Evolutionary conservation across 2,888 invertebrate species (phyloP).

Genomic region (Cataglyphis cursor): DNA sequence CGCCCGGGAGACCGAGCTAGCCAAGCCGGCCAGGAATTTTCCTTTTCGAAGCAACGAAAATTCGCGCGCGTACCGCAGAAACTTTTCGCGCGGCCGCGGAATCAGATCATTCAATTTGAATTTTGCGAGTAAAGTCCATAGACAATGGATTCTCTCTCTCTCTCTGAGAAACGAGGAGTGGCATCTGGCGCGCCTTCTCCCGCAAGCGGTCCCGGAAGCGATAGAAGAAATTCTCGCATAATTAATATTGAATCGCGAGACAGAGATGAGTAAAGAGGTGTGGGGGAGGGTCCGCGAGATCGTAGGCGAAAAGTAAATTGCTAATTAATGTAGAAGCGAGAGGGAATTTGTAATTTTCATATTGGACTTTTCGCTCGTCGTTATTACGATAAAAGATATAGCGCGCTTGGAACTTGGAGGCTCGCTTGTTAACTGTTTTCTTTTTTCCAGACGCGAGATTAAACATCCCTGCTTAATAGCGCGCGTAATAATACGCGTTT

Average conservation of each 20-base stretch:
- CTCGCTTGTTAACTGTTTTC: slow-evolving; percentile 29
- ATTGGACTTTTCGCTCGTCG: slow-evolving; percentile 40
- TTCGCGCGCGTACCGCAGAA: slow-evolving; percentile 29
- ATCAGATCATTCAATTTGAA: slow-evolving; percentile 47
- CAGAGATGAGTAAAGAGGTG: neutral
- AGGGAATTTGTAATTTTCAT: slow-evolving; percentile 45
- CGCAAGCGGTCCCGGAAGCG: neutral
- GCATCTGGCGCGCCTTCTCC: neutral
- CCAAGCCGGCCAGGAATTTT: slow-evolving; percentile 18
- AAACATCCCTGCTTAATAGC: slow-evolving; percentile 44
- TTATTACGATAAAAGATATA: slow-evolving; percentile 49
- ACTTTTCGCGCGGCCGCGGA: slow-evolving; percentile 23
- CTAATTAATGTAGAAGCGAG: slow-evolving; percentile 49
- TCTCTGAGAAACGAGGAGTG: neutral
- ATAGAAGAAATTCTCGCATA: slow-evolving; percentile 49
- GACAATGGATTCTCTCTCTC: slow-evolving; percentile 21
- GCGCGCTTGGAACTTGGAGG: slow-evolving; percentile 12
- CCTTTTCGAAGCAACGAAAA: slow-evolving; percentile 26
- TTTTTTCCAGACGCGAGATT: slow-evolving; percentile 16
- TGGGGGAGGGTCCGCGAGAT: neutral
- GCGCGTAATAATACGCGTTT: slow-evolving; percentile 39
- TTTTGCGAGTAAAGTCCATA: slow-evolving; percentile 27
- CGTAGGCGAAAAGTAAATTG: slow-evolving; percentile 43
- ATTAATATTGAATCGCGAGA: slow-evolving; percentile 42
- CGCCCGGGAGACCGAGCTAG: slow-evolving; percentile 33